Percentiles rank a stretch among this genome's conserved stretches.
Evolutionary conservation across 1,140 invertebrate species (phyloP).

Genomic region (Heliconius himera): DNA sequence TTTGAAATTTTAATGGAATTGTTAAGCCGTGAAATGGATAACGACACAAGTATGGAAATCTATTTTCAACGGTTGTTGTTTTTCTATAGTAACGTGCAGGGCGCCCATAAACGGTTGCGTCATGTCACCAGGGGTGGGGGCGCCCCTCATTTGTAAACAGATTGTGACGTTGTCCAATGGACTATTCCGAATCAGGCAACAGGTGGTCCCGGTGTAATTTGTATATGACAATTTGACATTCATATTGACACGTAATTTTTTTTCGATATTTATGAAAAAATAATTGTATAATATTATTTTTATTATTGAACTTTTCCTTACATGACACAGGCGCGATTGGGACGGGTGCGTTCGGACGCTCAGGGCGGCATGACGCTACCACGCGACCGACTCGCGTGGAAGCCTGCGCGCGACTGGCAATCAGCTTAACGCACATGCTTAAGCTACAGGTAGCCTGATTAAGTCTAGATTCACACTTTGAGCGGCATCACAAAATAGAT

Average conservation of each 20-base stretch:
- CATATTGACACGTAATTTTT: not conserved
- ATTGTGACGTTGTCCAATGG: conserved; percentile 68
- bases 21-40: conserved; percentile 12
- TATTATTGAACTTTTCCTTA: conserved; percentile 35
- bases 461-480: conserved; percentile 44
- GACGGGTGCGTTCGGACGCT: conserved; percentile 52
- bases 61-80: conserved; percentile 74
- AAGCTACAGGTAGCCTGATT: conserved; percentile 75
- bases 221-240: not conserved
- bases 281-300: conserved; percentile 16
- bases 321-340: conserved; percentile 42
- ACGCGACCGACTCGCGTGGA: conserved; percentile 74
- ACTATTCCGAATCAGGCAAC: conserved; percentile 65
- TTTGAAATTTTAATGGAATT: conserved; percentile 3
- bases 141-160: conserved; percentile 75
- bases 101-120: conserved; percentile 73
- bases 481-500: not conserved
- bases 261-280: not conserved
- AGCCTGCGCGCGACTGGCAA: conserved; percentile 77
- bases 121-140: conserved; percentile 63
- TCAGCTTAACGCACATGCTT: conserved; percentile 51
- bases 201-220: conserved; percentile 58
- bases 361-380: conserved; percentile 59
- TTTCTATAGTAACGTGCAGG: conserved; percentile 69
- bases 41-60: conserved; percentile 61